phyloP scores from a whole-genome alignment of 2,888 invertebrate genomes.

The Polyploca ridens region DNA sequence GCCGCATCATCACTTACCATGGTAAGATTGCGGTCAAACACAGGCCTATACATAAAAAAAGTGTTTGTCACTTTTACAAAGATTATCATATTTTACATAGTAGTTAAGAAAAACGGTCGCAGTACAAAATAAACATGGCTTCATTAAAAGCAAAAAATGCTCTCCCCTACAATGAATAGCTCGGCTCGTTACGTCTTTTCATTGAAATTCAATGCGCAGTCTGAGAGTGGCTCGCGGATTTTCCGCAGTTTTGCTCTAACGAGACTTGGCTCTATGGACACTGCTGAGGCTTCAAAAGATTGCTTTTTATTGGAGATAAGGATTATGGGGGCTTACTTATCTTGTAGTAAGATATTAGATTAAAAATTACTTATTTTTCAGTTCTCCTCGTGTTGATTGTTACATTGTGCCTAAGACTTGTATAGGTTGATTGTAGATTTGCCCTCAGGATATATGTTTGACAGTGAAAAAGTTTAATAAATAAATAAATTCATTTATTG shows the following conservation, averaged over 20 bases:
- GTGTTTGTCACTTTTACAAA: too few species aligned
- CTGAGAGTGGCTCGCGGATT: slow-evolving; percentile 37
- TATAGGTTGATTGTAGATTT: too few species aligned
- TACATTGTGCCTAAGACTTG: too few species aligned
- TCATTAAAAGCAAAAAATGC: slow-evolving; percentile 15
- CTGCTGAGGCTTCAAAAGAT: slow-evolving; percentile 49
- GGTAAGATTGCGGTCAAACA: too few species aligned
- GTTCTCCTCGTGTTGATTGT: too few species aligned
- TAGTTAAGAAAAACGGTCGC: neutral
- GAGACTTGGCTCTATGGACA: slow-evolving; percentile 19
- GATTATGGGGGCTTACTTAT: slow-evolving; percentile 16
- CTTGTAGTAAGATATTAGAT: neutral
- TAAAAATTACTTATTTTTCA: neutral
- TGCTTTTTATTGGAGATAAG: slow-evolving; percentile 20
- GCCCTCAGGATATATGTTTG: too few species aligned
- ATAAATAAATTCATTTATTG: too few species aligned
- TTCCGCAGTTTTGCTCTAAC: slow-evolving; percentile 45
- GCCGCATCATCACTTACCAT: too few species aligned
- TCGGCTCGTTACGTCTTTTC: slow-evolving; percentile 28
- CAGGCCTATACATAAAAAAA: too few species aligned
- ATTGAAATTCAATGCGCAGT: slow-evolving; percentile 47
- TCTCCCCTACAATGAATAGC: slow-evolving; percentile 14
- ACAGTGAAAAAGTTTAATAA: too few species aligned
- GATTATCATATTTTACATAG: too few species aligned
- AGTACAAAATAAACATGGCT: slow-evolving; percentile 4